Evolutionary conservation across 2,113 vertebrate genomes (phyloP).

Genomic region (Cebidichthys violaceus): DNA sequence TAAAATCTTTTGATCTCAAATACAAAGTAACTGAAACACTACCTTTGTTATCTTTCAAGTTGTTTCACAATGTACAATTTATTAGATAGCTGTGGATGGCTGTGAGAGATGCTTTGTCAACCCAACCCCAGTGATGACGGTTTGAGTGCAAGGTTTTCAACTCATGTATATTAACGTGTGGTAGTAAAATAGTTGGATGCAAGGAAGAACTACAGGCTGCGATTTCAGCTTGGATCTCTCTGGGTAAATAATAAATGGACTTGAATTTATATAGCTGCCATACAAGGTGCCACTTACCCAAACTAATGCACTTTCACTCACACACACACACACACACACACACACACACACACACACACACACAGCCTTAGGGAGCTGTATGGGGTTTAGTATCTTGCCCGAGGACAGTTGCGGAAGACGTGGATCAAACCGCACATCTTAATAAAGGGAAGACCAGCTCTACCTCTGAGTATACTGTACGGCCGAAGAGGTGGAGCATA

Average conservation of each 20-base stretch:
- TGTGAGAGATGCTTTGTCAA: neutral
- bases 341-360: too few relatives aligned
- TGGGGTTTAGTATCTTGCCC: neutral
- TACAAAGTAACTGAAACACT: neutral
- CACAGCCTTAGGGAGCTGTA: neutral
- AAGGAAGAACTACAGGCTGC: neutral
- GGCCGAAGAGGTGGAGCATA: neutral
- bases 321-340: neutral
- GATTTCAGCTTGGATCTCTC: neutral
- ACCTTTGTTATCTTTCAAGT: neutral
- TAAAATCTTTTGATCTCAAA: neutral
- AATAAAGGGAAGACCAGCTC: too few relatives aligned
- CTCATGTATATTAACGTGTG: neutral
- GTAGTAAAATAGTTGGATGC: neutral
- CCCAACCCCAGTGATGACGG: neutral
- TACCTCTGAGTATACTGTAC: neutral
- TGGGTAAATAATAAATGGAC: neutral
- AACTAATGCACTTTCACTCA: neutral
- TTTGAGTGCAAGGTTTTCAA: neutral
- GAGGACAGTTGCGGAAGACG: neutral
- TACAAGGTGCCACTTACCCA: neutral
- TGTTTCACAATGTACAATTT: neutral
- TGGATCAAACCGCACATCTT: neutral
- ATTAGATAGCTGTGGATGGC: neutral
- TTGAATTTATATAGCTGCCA: neutral